phyloP scores from a whole-genome alignment of 2,888 invertebrate species.

The Hypena proboscidalis region DNA sequence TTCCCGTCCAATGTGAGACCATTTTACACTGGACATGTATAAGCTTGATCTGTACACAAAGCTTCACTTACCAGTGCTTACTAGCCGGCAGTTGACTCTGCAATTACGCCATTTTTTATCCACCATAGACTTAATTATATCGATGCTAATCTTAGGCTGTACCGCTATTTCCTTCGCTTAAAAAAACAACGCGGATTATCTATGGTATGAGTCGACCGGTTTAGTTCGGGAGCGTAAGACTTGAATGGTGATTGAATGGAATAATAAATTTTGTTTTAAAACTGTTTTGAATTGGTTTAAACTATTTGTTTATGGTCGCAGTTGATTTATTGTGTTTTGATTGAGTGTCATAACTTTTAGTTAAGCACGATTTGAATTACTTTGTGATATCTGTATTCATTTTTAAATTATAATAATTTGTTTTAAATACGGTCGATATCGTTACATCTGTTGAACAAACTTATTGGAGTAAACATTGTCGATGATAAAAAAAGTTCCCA shows the following conservation, averaged over 20 bases:
- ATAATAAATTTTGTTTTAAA: not conserved
- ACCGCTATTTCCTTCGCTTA: constrained; percentile 39
- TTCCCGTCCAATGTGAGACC: too few relatives aligned
- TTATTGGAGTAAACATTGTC: too few relatives aligned
- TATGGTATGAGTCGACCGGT: constrained; percentile 18
- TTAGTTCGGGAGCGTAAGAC: constrained; percentile 9
- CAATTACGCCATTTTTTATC: constrained; percentile 45
- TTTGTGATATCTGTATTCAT: too few relatives aligned
- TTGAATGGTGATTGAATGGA: constrained; percentile 8
- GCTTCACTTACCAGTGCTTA: not conserved
- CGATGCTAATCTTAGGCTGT: constrained; percentile 38
- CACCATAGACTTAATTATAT: constrained; percentile 40
- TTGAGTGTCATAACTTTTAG: too few relatives aligned
- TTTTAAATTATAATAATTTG: too few relatives aligned
- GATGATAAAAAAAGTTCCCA: too few relatives aligned
- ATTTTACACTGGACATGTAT: too few relatives aligned
- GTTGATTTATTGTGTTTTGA: too few relatives aligned
- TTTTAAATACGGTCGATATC: too few relatives aligned
- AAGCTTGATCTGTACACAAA: not conserved
- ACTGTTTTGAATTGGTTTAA: not conserved
- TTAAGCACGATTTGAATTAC: too few relatives aligned
- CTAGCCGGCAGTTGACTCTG: constrained; percentile 27
- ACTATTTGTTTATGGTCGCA: too few relatives aligned
- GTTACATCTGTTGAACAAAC: too few relatives aligned
- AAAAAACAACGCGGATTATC: constrained; percentile 34